These are phyloP conservation scores for Cololabis saira DNA, from an alignment of 2,113 vertebrate species.

Conservation along the genomic window DNA sequence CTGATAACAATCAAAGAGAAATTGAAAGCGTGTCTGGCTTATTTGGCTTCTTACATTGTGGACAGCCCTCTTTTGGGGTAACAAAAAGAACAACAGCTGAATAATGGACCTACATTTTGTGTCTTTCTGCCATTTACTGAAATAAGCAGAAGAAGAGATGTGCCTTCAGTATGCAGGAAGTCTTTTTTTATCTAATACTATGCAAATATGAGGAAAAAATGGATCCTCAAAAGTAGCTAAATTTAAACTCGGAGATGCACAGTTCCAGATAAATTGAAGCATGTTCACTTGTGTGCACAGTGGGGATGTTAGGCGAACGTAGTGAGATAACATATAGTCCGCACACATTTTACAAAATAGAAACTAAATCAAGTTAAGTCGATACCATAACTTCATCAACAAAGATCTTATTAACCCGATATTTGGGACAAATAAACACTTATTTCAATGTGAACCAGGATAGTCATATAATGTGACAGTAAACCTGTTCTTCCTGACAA, in stretches of 20 bases:
- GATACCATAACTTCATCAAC: too few species aligned
- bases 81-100: not conserved
- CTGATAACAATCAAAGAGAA: not conserved
- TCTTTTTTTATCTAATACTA: not conserved
- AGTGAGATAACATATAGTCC: too few species aligned
- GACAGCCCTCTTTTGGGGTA: not conserved
- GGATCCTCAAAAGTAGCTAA: too few species aligned
- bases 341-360: too few species aligned
- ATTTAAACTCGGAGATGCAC: too few species aligned
- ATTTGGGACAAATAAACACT: too few species aligned
- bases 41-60: not conserved
- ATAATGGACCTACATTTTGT: conserved; percentile 3
- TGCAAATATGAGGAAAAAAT: not conserved
- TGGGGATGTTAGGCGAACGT: too few species aligned
- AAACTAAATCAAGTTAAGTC: too few species aligned
- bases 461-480: not conserved
- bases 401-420: too few species aligned
- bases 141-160: not conserved
- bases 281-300: too few species aligned
- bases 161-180: not conserved
- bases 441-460: too few species aligned
- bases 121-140: not conserved
- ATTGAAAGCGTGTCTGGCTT: not conserved
- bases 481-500: not conserved
- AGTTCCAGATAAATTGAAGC: too few species aligned